Conservation (phyloP, 2,888 invertebrate genomes). For the Agrotis puta region DNA sequence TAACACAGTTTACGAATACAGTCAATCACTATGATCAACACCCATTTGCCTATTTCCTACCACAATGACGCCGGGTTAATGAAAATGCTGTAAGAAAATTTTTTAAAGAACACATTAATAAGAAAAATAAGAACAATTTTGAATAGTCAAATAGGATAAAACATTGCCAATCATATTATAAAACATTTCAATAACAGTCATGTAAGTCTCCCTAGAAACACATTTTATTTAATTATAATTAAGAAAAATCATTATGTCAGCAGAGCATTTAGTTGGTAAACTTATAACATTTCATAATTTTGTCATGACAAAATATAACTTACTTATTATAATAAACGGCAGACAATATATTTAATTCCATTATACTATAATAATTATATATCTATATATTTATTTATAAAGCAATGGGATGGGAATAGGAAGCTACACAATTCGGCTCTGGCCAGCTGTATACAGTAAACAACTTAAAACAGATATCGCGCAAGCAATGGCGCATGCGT, state of each 20-base stretch:
- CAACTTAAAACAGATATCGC: neutral
- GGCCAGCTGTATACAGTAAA: conserved; percentile 4
- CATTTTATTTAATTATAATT: no score
- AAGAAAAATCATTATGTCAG: neutral
- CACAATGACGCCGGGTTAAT: no score
- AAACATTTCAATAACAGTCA: no score
- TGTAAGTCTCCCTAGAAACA: no score
- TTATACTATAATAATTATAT: neutral
- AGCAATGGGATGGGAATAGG: conserved; percentile 3
- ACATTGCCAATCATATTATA: neutral
- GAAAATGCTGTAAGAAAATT: neutral
- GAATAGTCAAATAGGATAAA: neutral
- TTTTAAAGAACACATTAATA: neutral
- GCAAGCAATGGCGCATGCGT: conserved; percentile 47
- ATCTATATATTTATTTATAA: neutral
- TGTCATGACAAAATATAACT: neutral
- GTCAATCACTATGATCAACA: no score
- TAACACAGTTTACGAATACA: no score
- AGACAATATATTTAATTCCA: neutral
- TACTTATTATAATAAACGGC: neutral
- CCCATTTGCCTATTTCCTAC: no score
- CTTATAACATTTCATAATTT: neutral
- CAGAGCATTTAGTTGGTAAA: neutral
- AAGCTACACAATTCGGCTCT: neutral
- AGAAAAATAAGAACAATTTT: neutral